Evolutionary conservation across 2,113 vertebrate species (phyloP).

Genomic region (Peucedramus taeniatus): DNA sequence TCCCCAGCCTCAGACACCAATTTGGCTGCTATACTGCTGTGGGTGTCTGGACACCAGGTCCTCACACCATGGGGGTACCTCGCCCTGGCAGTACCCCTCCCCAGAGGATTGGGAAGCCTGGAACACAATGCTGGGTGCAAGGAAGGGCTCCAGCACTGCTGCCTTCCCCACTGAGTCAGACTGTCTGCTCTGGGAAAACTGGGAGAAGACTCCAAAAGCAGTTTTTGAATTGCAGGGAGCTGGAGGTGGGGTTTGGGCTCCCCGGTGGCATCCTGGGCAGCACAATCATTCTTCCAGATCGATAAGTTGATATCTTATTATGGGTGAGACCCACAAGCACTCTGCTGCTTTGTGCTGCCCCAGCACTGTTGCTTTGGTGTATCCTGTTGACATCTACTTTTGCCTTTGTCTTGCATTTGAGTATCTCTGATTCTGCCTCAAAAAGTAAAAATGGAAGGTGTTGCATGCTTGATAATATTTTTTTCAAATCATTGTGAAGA

Average conservation of each 20-base stretch:
- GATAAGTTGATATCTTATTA: not conserved
- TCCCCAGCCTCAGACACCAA: fast-evolving
- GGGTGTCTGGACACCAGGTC: fast-evolving
- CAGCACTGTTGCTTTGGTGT: fast-evolving
- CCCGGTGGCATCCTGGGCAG: fast-evolving
- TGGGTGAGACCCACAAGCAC: fast-evolving
- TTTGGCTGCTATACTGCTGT: not conserved
- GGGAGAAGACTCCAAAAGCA: not conserved
- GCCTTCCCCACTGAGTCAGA: not conserved
- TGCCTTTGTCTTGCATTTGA: not conserved
- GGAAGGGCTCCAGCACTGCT: not conserved
- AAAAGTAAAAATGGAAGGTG: not conserved
- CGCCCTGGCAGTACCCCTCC: fast-evolving
- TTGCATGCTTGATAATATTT: not conserved
- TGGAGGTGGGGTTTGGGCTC: not conserved
- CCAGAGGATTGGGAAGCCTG: not conserved
- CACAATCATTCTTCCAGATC: not conserved
- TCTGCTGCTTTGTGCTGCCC: not conserved
- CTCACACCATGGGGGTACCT: not conserved
- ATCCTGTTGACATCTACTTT: not conserved
- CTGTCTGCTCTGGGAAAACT: not conserved
- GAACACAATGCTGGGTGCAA: fast-evolving
- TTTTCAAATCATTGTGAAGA: not conserved
- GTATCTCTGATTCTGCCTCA: not conserved
- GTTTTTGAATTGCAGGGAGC: not conserved